These are phyloP conservation scores for Diadumene lineata DNA, from an alignment of 92 coral and sea anemone genomes.

Conservation along the genomic window DNA sequence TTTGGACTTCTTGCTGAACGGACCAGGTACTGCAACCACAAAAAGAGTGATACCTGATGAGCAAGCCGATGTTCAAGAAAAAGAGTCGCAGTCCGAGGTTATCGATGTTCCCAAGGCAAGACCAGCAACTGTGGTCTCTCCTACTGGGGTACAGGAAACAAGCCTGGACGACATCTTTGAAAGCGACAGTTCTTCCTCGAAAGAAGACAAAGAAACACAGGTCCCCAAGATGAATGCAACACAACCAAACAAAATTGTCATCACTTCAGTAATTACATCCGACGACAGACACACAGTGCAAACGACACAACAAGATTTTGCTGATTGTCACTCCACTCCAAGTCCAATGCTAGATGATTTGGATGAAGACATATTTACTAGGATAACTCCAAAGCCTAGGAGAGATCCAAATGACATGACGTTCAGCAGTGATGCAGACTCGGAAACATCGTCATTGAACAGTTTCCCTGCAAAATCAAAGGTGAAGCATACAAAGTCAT, in stretches of 20 bases:
- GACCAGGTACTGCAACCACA: not conserved
- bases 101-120: not conserved
- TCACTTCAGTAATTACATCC: not conserved
- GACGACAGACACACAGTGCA: conserved; percentile 1
- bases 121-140: not conserved
- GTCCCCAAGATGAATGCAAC: not conserved
- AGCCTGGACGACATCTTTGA: conserved; percentile 35
- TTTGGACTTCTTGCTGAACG: conserved; percentile 29
- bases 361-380: conserved; percentile 75
- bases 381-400: conserved; percentile 12
- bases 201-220: conserved; percentile 5
- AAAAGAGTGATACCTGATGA: not conserved
- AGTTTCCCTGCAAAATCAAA: conserved; percentile 62
- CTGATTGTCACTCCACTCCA: conserved; percentile 47
- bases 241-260: not conserved
- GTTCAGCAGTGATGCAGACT: conserved; percentile 95
- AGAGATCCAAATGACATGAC: not conserved
- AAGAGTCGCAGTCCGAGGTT: not conserved
- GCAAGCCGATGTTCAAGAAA: not conserved
- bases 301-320: conserved; percentile 20
- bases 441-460: conserved; percentile 87
- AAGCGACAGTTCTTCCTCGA: not conserved
- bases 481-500: conserved; percentile 57
- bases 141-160: conserved; percentile 35
- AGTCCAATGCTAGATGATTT: conserved; percentile 67